Evolutionary conservation across 1,140 invertebrate species (phyloP).

Genomic region (Pectinophora gossypiella): DNA sequence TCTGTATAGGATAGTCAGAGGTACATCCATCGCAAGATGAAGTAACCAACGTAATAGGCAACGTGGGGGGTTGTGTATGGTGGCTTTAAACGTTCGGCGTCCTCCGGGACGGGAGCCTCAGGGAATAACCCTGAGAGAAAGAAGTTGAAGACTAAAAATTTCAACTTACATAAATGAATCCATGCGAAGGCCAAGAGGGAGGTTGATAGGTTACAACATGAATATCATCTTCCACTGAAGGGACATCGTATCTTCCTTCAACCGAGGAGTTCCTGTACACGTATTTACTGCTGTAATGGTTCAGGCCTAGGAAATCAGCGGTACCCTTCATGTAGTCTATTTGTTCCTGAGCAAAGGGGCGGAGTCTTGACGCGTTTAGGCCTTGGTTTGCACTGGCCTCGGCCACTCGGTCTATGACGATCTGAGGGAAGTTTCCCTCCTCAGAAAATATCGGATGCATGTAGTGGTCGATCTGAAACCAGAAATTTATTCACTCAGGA

Average conservation of each 20-base stretch:
- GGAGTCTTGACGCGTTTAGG: constrained; percentile 50
- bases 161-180: not conserved
- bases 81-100: not conserved
- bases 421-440: constrained; percentile 75
- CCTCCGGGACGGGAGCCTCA: constrained; percentile 16
- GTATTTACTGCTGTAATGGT: constrained; percentile 62
- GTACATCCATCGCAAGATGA: not conserved
- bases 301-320: constrained; percentile 67
- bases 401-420: constrained; percentile 68
- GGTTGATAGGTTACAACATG: constrained; percentile 36
- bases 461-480: constrained; percentile 71
- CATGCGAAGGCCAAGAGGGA: not conserved
- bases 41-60: not conserved
- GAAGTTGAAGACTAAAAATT: not conserved
- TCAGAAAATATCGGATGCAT: constrained; percentile 72
- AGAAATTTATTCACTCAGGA: not conserved
- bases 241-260: constrained; percentile 42
- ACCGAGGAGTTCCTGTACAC: constrained; percentile 46
- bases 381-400: constrained; percentile 68
- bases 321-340: constrained; percentile 55
- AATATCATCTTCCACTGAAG: constrained; percentile 58
- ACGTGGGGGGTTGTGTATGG: not conserved
- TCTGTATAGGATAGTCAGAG: too few species aligned
- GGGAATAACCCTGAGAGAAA: constrained; percentile 19
- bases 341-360: constrained; percentile 46